A percentile compares a stretch with the other conserved stretches of the same genome.
Conservation (phyloP, 2,113 vertebrate species). For the Ivindomyrus marchei region DNA sequence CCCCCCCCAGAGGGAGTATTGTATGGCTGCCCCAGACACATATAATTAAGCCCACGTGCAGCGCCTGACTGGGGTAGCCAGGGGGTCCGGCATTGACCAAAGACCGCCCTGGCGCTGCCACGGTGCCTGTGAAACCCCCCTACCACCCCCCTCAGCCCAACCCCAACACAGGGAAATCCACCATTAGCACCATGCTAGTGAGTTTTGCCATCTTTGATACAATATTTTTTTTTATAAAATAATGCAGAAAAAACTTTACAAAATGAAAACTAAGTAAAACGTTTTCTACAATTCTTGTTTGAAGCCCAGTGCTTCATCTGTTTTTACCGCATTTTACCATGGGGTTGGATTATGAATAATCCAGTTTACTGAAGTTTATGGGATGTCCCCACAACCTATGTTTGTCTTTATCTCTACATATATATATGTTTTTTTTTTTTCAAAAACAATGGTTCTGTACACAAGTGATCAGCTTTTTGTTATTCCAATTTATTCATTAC, state of each 20-base stretch:
- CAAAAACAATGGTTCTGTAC: neutral
- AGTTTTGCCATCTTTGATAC: neutral
- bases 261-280: neutral
- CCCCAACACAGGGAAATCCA: neutral
- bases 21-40: slow-evolving; percentile 47
- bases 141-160: neutral
- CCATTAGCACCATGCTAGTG: neutral
- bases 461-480: neutral
- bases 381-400: neutral
- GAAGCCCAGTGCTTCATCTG: neutral
- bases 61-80: slow-evolving; percentile 23
- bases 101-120: neutral
- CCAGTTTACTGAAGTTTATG: neutral
- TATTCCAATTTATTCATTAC: neutral
- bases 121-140: slow-evolving; percentile 7
- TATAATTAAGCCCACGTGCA: slow-evolving; percentile 32
- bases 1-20: slow-evolving; percentile 44
- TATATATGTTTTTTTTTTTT: neutral
- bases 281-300: neutral
- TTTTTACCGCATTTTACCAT: neutral
- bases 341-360: neutral
- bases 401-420: neutral
- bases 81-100: neutral
- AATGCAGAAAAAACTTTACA: neutral
- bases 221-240: neutral